These are phyloP conservation scores for Spodoptera frugiperda DNA, from an alignment of 1,140 invertebrate species.

Conservation along the genomic window DNA sequence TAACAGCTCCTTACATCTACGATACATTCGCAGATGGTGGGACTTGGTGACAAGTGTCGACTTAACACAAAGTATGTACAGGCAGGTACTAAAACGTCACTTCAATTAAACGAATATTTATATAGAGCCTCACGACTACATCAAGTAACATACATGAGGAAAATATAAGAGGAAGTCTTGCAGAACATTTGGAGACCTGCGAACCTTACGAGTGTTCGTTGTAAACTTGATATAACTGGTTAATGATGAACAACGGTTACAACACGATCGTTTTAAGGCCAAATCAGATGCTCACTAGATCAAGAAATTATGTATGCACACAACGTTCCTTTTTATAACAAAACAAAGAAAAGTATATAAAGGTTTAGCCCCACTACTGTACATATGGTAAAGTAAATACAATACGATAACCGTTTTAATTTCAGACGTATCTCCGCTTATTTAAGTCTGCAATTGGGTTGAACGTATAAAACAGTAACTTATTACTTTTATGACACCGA, in stretches of 20 bases:
- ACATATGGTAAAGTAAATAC: background rate
- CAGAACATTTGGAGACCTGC: no score
- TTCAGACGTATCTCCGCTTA: background rate
- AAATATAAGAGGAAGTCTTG: background rate
- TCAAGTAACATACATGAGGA: background rate
- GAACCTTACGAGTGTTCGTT: no score
- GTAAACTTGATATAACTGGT: no score
- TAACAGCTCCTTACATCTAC: background rate
- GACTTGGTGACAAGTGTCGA: background rate
- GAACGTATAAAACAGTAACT: constrained; percentile 10
- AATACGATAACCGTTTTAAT: background rate
- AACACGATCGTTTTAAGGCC: no score
- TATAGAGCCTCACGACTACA: background rate
- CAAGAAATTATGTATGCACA: no score
- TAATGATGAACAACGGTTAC: no score
- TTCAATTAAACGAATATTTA: background rate
- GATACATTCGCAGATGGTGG: constrained; percentile 21
- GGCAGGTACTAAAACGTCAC: constrained; percentile 1
- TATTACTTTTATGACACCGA: background rate
- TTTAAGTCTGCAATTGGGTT: constrained; percentile 6
- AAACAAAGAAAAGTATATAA: no score
- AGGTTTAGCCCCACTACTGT: no score
- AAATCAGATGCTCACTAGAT: no score
- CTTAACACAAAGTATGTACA: constrained; percentile 7
- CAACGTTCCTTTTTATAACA: no score